These are phyloP conservation scores for Sebastes alutus DNA, from an alignment of 2,797 vertebrate genomes.

Conservation along the genomic window DNA sequence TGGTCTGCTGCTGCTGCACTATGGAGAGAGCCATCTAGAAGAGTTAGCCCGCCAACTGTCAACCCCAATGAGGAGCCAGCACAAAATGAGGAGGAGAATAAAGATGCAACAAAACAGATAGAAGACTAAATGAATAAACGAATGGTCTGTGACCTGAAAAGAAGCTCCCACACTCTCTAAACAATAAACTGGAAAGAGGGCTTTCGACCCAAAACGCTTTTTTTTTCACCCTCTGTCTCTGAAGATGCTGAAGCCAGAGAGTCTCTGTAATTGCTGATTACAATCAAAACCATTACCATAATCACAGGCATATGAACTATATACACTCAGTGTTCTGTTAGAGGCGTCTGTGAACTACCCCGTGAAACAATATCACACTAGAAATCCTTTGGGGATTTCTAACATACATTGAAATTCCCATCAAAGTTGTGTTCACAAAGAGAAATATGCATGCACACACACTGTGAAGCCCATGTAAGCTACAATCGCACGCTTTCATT, in stretches of 20 bases:
- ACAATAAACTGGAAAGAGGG: background rate
- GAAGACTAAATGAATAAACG: slow-evolving; percentile 36
- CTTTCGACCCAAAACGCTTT: background rate
- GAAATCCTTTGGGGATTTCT: background rate
- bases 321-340: background rate
- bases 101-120: slow-evolving; percentile 25
- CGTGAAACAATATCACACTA: background rate
- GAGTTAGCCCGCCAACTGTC: slow-evolving; percentile 15
- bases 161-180: slow-evolving; percentile 6
- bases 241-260: background rate
- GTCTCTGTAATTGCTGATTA: background rate
- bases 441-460: background rate
- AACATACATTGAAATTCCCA: slow-evolving; percentile 1
- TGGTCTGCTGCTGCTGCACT: slow-evolving; percentile 17
- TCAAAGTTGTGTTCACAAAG: slow-evolving; percentile 3
- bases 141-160: slow-evolving; percentile 44
- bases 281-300: slow-evolving; percentile 1
- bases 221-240: background rate
- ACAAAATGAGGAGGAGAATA: background rate
- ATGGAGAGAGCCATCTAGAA: slow-evolving; percentile 17
- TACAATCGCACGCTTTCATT: background rate
- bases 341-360: background rate
- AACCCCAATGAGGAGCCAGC: background rate
- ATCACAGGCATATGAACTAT: slow-evolving; percentile 9
- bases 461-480: background rate